Conservation (phyloP, 2,113 vertebrate genomes). For the Pavo muticus region DNA sequence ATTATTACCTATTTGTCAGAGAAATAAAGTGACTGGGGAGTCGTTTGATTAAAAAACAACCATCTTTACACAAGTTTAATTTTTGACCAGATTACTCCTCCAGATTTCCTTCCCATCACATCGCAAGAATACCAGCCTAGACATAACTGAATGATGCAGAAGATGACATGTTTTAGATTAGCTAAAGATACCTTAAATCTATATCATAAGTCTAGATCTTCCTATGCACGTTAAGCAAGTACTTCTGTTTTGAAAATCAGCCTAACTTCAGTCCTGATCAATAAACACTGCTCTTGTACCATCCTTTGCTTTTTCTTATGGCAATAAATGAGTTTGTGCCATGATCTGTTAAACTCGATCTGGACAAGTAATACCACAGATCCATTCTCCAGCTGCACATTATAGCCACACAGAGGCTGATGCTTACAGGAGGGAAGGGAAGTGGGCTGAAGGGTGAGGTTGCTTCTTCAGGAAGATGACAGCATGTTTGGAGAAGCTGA, state of each 20-base stretch:
- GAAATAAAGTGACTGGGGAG: neutral
- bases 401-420: neutral
- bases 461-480: conserved; percentile 13
- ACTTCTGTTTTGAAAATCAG: neutral
- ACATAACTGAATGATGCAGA: neutral
- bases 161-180: neutral
- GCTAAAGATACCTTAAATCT: neutral
- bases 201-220: neutral
- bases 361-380: neutral
- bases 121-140: neutral
- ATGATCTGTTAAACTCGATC: neutral
- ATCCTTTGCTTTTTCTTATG: neutral
- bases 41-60: neutral
- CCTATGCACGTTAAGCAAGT: neutral
- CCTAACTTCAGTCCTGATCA: neutral
- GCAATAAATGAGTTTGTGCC: neutral
- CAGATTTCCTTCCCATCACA: neutral
- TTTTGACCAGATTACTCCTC: neutral
- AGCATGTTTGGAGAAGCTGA: conserved; percentile 34
- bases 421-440: neutral
- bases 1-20: neutral
- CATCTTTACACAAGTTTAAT: neutral
- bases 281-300: neutral
- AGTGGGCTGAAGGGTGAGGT: neutral
- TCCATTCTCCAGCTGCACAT: neutral